Evolutionary conservation across 2,113 vertebrate genomes (phyloP), one percentile per base, ranked within the genome.

Genomic region (Ardeotis arabs): DNA sequence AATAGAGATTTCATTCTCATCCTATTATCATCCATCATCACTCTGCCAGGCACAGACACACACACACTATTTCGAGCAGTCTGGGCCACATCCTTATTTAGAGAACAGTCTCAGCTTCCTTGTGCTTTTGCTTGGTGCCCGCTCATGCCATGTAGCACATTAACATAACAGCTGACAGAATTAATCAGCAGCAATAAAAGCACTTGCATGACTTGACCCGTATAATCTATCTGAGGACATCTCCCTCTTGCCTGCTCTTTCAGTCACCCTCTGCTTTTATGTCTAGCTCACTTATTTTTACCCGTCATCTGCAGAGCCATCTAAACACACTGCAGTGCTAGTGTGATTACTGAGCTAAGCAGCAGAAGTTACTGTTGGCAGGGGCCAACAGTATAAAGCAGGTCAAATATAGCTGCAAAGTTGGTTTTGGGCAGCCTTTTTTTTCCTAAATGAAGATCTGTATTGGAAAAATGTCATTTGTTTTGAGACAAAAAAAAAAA

Each of bases 51-150:
- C 86, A 88, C 72, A 94, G 52, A 87, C 66, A 81, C 80, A 52
- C 11, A 70, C 35, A 74, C 62, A 25, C 86, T 67, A 44, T 66
- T 93, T 90, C 76, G 64, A 90, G 90, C 76, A 78, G 96, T 87
- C 90, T 90, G 68, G 64, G 60, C 60, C 80, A 81, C 90, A 93
- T 96, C 92, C 95, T 96, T 96, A 91, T 96, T 96, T 96, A 96
- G 96, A 78, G 73, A 96, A 95, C 28, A 89, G 39, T 78, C 92
- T 89, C 66, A 55, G 77, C 69, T 92, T 94, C 90, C 85, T 70
- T 56, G 67, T 83, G 44, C 75, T 85, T 97, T 90, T 82, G 56
- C 80, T 92, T 2, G 2, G 49, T 96, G 86, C 68, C 86, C 1
- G 3, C 49, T 90, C 66, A 84, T 89, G 83, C 80, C 84, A 62